Percentiles rank a stretch among this genome's conserved stretches.
Conservation (phyloP, 2,113 vertebrate genomes). For the Carollia perspicillata region DNA sequence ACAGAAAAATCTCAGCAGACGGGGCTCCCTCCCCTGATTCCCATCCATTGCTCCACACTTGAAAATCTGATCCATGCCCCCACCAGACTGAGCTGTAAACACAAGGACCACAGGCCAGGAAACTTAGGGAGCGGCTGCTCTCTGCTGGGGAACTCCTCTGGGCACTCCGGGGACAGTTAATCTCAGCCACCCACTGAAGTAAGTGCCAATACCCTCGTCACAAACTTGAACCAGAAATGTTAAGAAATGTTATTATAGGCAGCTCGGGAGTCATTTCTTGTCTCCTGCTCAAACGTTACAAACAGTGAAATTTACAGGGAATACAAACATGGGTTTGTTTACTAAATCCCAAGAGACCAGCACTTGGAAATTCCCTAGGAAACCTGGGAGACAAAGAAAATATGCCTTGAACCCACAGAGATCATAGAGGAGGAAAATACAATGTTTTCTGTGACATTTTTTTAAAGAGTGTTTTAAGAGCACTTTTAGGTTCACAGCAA, state of each 20-base stretch:
- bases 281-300: background rate
- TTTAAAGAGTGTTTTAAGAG: background rate
- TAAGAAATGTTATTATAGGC: background rate
- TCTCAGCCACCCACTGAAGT: background rate
- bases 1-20: background rate
- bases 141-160: fast-evolving
- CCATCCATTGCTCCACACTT: fast-evolving
- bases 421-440: background rate
- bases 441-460: background rate
- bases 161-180: fast-evolving
- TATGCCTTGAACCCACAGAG: background rate
- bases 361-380: background rate
- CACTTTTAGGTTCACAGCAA: background rate
- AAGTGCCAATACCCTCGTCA: background rate
- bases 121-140: fast-evolving
- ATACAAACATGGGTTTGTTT: background rate
- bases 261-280: background rate
- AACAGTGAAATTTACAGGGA: background rate
- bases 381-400: background rate
- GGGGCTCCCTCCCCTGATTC: background rate
- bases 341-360: background rate
- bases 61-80: background rate
- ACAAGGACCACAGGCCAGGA: fast-evolving
- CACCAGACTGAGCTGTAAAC: background rate
- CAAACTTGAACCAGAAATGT: background rate